Conservation (phyloP, 2,888 invertebrate genomes). For the Encarsia formosa region DNA sequence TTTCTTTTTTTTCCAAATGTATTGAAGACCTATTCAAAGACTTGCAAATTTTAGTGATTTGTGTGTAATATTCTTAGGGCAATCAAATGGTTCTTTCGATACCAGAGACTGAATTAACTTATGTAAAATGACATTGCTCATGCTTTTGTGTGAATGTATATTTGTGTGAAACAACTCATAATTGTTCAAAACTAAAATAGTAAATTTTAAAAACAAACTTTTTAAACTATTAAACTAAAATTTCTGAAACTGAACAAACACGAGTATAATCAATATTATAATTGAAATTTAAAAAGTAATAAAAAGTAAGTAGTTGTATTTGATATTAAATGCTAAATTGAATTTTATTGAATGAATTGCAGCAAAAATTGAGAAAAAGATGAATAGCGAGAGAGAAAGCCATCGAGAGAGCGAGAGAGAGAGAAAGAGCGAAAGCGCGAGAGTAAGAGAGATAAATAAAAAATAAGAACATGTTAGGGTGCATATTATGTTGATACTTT, state of each 20-base stretch:
- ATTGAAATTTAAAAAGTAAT: constrained; percentile 9
- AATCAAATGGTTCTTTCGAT: constrained; percentile 26
- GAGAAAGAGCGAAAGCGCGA: constrained; percentile 7
- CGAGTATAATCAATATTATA: neutral
- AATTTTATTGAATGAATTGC: constrained; percentile 18
- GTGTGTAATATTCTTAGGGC: constrained; percentile 16
- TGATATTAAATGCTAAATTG: constrained; percentile 24
- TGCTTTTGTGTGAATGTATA: constrained; percentile 28
- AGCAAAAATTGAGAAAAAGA: constrained; percentile 1
- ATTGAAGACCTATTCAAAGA: constrained; percentile 3
- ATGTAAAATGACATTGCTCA: constrained; percentile 19
- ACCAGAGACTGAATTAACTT: constrained; percentile 27
- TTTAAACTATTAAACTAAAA: neutral
- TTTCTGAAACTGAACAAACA: neutral
- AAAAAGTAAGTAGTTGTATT: constrained; percentile 24
- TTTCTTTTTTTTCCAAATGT: constrained; percentile 23
- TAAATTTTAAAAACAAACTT: neutral
- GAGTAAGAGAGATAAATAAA: constrained; percentile 3
- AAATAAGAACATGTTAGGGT: constrained; percentile 17
- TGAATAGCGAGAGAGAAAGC: constrained; percentile 11
- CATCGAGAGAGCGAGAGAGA: constrained; percentile 24
- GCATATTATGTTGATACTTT: constrained; percentile 30
- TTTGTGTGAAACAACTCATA: constrained; percentile 15
- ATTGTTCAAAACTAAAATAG: constrained; percentile 1
- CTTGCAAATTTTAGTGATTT: constrained; percentile 15